Conservation (phyloP, 2,888 invertebrate genomes). For the Elysia crispata region DNA sequence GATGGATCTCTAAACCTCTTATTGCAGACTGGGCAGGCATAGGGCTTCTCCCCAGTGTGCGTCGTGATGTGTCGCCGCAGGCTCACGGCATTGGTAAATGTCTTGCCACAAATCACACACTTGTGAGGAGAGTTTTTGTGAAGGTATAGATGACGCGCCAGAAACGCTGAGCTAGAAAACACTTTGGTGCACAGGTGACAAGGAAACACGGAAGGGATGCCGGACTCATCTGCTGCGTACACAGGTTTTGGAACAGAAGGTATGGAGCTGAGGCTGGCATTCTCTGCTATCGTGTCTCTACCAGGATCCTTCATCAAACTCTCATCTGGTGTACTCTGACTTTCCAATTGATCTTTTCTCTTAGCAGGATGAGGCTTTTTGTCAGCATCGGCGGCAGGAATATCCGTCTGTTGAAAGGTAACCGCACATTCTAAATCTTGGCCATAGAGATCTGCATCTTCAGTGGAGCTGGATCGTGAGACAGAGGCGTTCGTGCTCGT, state of each 20-base stretch:
- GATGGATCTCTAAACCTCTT: conserved; percentile 43
- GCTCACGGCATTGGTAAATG: conserved; percentile 37
- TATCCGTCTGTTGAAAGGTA: not conserved
- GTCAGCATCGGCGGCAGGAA: not conserved
- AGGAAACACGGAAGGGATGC: conserved; percentile 39
- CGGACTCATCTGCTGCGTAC: conserved; percentile 34
- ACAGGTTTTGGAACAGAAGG: conserved; percentile 19
- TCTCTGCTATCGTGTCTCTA: not conserved
- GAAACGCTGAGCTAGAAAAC: conserved; percentile 36
- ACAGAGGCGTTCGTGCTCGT: conserved; percentile 2
- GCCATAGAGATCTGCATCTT: conserved; percentile 10
- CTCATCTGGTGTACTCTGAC: not conserved
- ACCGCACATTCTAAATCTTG: not conserved
- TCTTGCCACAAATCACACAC: conserved; percentile 44
- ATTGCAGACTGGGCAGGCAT: conserved; percentile 31
- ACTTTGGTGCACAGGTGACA: conserved; percentile 47
- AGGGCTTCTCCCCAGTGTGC: conserved; percentile 46
- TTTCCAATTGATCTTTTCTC: too few relatives aligned
- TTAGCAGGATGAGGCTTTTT: not conserved
- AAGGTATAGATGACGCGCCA: conserved; percentile 25
- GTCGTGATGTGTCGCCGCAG: conserved; percentile 40
- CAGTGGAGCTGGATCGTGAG: conserved; percentile 30
- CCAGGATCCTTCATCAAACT: not conserved
- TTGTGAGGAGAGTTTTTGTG: conserved; percentile 43
- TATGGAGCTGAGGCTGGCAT: not conserved